Base-by-base conservation (phyloP, 2,888 invertebrate genomes). In the Cheilosia urbana region DNA sequence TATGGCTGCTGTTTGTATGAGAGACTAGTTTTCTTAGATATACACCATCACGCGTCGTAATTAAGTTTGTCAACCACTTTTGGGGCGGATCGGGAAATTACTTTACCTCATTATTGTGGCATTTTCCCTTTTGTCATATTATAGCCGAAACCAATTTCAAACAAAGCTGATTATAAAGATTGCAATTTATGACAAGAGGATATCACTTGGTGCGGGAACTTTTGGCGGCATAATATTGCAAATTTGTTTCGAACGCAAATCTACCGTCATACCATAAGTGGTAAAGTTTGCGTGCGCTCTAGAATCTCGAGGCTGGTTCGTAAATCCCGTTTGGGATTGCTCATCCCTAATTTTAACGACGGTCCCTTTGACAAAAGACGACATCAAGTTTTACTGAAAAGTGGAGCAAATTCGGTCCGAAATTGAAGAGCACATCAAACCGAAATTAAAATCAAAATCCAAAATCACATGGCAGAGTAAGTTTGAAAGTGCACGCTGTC, bases 81-180 rank as follows among this genome's bases (percentile, higher is more conserved):
- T 11, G 13, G 45, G 37, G 13, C 5, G 51, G 51, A 6, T 11
- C 5, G 51, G 51, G 24, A 69, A 53, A 62, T 69, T 55, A 37
- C 34, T 30, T 51, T 62, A 53, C 62, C 53, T 69, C 77, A 69
- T 77, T 77, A 69, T 55, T 55, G 62, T 53, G 69, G 77, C 45
- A 55, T 77, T 30, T 62, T 53, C 24, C 42, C 77, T 69, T 77
- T 77, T 69, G 68, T 76, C 58, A 76, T 58, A 76, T 68, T 68
- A 66, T 21, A 68, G 40, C 76, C 68, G 15, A 42, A 19, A 53
- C 51, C 37, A 15, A 37, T 37, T 13, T 37, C 37, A 37, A 37
- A 11, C 13, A 37, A 37, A 76, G 34, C 40, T 76, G 24, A 68
- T 60, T 60, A 37, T 42, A 40, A 68, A 60, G 58, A 76, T 58